Base-by-base conservation (phyloP, 2,113 vertebrate genomes). In the Prolemur simus region DNA sequence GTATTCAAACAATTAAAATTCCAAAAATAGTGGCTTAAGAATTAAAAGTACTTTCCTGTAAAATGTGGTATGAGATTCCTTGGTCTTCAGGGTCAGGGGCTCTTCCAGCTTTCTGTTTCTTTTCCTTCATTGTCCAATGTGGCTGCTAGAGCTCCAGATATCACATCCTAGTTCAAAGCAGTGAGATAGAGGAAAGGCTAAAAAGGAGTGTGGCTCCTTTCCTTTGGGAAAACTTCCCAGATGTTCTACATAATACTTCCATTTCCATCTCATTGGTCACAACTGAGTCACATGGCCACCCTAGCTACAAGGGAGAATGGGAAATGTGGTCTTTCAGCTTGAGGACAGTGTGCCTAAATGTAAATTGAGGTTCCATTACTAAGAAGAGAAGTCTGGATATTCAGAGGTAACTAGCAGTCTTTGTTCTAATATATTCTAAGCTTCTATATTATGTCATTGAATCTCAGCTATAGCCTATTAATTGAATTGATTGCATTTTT, bases 371-470 rank as follows among this genome's bases (percentile, higher is more conserved):
- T 56, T 91, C 20, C 87, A 7, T 74, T 29, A 37, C 34, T 37
- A 32, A 78, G 32, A 84, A 89, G 39, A 74, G 64, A 37, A 76
- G 15, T 76, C n/a, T 91, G 27, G 32, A 8, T 45, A 60, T 32
- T 39, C 92, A 63, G n/a, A 64, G 49, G 34, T n/a, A 74, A 74
- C 25, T n/a, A 87, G 34, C 60, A 85, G 10, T 64, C 32, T 73
- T 91, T 85, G 68, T 29, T 78, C 23, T 87, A 42, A n/a, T 88
- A 52, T 56, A 87, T 6, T 37, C 25, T 71, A 54, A 81, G 47
- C 71, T 89, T 89, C 37, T 60, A 66, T 80, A 29, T 84, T 91
- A 81, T 66, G 77, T 91, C n/a, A 49, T 91, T 64, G 29, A 94
- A 34, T 82, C 18, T 91, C 85, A 94, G 42, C 14, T 47, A 21